These are phyloP conservation scores for Chondrilla cf. caribensis DNA, from an alignment of 37 sponge, comb jelly and placozoan genomes.

Conservation along the genomic window DNA sequence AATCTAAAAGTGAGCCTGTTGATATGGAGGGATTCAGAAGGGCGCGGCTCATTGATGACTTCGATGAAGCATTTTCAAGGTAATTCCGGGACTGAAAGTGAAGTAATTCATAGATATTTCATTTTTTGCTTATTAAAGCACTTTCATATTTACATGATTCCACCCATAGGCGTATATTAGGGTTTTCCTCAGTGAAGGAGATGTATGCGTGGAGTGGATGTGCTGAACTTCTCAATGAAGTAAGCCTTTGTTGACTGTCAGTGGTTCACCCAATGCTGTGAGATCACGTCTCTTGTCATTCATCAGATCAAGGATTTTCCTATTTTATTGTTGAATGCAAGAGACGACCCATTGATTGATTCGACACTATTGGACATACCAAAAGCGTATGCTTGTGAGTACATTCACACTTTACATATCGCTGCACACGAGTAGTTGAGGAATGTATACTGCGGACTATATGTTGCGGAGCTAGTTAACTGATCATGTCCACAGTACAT, in stretches of 20 bases:
- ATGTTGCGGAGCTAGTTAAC: no score
- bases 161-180: slow-evolving; percentile 60
- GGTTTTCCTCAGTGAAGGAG: slow-evolving; percentile 49
- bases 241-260: no score
- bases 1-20: neutral
- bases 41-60: slow-evolving; percentile 20
- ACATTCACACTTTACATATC: neutral
- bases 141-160: no score
- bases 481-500: no score
- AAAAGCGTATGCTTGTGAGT: slow-evolving; percentile 48
- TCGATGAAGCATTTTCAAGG: slow-evolving; percentile 66
- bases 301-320: slow-evolving; percentile 63
- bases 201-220: slow-evolving; percentile 40
- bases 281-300: slow-evolving; percentile 9
- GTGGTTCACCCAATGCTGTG: no score
- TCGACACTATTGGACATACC: slow-evolving; percentile 35
- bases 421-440: no score
- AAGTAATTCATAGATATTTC: no score
- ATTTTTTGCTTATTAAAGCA: no score
- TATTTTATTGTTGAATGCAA: slow-evolving; percentile 69
- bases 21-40: slow-evolving; percentile 30
- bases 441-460: no score
- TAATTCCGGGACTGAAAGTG: neutral
- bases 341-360: slow-evolving; percentile 79
- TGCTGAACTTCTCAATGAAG: neutral